Evolutionary conservation across 2,888 invertebrate genomes (phyloP).

Genomic region (Torymus tubicola): DNA sequence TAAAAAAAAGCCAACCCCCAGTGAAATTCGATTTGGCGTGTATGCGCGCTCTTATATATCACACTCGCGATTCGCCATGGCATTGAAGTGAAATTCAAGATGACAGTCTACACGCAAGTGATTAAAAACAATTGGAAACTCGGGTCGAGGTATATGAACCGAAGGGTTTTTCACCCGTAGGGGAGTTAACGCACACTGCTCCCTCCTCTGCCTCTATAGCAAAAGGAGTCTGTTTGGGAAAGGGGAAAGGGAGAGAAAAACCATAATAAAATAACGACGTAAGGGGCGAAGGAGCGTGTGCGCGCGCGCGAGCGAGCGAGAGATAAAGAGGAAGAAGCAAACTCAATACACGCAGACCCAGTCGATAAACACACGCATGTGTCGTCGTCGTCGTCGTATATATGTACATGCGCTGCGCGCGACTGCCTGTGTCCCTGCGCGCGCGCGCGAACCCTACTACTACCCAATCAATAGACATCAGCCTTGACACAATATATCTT

Average conservation of each 20-base stretch:
- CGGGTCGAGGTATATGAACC: no score
- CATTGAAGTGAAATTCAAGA: neutral
- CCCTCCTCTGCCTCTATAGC: no score
- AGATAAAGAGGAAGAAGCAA: slow-evolving; percentile 50
- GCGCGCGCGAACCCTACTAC: slow-evolving; percentile 38
- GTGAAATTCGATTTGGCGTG: no score
- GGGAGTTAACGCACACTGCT: no score
- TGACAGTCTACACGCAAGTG: neutral
- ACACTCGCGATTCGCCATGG: no score
- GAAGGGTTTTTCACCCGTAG: no score
- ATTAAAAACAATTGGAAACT: neutral
- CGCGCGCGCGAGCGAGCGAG: slow-evolving; percentile 1
- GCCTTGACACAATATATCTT: slow-evolving; percentile 70
- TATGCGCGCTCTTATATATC: neutral
- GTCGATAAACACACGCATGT: slow-evolving; percentile 66
- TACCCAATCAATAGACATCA: slow-evolving; percentile 71
- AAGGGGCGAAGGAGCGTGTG: no score
- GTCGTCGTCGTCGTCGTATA: slow-evolving; percentile 18
- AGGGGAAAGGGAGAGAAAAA: no score
- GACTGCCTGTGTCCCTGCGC: slow-evolving; percentile 50
- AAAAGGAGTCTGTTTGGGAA: no score
- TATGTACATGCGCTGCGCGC: no score
- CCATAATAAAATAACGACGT: no score
- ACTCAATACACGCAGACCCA: slow-evolving; percentile 53
- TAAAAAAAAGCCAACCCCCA: no score